Evolutionary conservation across 2,113 vertebrate genomes (phyloP).

Genomic region (Sander vitreus): DNA sequence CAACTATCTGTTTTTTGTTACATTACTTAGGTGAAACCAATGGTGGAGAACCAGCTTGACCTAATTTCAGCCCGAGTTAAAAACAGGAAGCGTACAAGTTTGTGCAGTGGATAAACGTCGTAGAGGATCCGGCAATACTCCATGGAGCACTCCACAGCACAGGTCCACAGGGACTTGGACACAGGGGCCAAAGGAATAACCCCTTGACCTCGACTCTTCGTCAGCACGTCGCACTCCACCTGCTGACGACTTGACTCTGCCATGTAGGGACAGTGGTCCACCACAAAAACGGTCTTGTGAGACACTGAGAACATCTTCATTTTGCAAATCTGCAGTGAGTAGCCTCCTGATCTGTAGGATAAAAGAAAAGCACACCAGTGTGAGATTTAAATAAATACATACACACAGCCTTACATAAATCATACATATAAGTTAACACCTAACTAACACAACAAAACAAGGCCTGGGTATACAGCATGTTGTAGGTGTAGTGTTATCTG

Average conservation of each 20-base stretch:
- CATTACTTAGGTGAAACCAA: not conserved
- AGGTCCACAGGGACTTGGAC: slow-evolving; percentile 98
- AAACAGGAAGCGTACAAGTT: slow-evolving; percentile 87
- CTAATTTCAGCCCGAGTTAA: not conserved
- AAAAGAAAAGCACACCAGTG: not conserved
- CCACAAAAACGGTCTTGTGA: slow-evolving; percentile 98
- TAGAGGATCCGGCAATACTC: slow-evolving; percentile 98
- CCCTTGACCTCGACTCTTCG: slow-evolving; percentile 94
- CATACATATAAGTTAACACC: not conserved
- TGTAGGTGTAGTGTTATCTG: not conserved
- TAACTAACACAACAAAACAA: not conserved
- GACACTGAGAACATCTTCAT: slow-evolving; percentile 97
- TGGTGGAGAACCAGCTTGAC: not conserved
- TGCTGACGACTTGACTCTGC: slow-evolving; percentile 96
- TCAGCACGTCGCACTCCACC: slow-evolving; percentile 98
- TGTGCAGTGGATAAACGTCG: slow-evolving; percentile 94
- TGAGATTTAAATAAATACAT: not conserved
- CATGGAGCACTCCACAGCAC: slow-evolving; percentile 97
- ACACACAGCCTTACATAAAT: not conserved
- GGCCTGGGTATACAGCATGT: not conserved
- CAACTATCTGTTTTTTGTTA: not conserved
- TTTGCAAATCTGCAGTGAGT: slow-evolving; percentile 58
- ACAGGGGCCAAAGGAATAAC: slow-evolving; percentile 97
- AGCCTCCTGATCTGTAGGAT: slow-evolving; percentile 8
- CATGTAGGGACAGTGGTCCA: slow-evolving; percentile 99